These are phyloP conservation scores for Hymenopus coronatus DNA, from an alignment of 2,888 invertebrate genomes.

Conservation along the genomic window DNA sequence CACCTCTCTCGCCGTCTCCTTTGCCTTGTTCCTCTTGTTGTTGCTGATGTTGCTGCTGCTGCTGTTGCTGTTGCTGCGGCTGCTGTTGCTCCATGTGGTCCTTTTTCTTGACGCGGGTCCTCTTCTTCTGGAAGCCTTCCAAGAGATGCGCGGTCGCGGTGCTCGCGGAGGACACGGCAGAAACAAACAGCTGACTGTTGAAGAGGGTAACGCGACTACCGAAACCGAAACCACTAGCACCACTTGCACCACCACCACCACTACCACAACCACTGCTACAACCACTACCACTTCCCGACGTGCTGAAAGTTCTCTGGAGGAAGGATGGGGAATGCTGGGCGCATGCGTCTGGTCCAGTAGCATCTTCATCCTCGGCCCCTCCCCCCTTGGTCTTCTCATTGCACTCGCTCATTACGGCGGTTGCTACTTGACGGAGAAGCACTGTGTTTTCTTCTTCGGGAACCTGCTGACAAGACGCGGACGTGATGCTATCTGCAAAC, in stretches of 20 bases:
- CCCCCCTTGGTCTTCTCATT: not conserved
- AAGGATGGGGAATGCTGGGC: not conserved
- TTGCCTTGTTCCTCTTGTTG: not conserved
- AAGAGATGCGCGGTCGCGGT: conserved; percentile 11
- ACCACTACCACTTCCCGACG: not conserved
- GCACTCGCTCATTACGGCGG: conserved; percentile 5
- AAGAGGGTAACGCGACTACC: conserved; percentile 10
- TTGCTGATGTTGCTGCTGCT: not conserved
- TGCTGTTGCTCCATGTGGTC: not conserved
- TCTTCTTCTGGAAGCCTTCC: conserved; percentile 4
- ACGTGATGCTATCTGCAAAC: not conserved
- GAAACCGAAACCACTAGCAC: not conserved
- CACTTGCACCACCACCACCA: conserved; percentile 9
- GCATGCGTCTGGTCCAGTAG: not conserved
- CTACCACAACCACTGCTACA: not conserved
- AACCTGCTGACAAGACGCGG: not conserved
- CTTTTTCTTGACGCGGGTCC: not conserved
- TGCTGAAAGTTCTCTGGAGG: not conserved
- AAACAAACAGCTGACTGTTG: not conserved
- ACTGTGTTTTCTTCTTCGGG: not conserved
- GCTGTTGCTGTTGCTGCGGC: not conserved
- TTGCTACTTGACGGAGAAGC: not conserved
- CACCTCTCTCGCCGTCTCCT: not conserved
- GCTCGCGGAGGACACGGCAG: not conserved
- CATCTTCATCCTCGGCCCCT: not conserved